phyloP scores from a whole-genome alignment of 92 coral and sea anemone genomes.

The Phenganax stokvisi region DNA sequence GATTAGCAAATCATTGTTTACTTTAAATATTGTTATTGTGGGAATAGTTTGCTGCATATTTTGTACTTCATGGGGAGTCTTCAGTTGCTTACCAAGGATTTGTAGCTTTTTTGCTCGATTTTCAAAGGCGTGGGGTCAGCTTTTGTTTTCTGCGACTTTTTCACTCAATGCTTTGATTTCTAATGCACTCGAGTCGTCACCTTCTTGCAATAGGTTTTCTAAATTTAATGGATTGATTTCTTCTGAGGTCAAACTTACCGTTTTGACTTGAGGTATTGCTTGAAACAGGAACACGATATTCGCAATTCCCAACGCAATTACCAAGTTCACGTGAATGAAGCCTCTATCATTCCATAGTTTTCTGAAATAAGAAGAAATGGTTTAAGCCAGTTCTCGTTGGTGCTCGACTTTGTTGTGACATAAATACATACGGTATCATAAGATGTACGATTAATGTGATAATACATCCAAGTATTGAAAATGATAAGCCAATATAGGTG shows the following conservation, averaged over 20 bases:
- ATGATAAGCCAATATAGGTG: slow-evolving; percentile 27
- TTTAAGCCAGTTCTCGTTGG: background rate
- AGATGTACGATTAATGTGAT: slow-evolving; percentile 29
- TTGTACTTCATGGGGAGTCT: too few species aligned
- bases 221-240: background rate
- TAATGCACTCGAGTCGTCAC: background rate
- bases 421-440: slow-evolving; percentile 22
- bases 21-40: too few species aligned
- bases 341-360: slow-evolving; percentile 31
- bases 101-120: too few species aligned
- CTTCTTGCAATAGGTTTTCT: background rate
- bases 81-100: too few species aligned
- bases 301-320: slow-evolving; percentile 27
- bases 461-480: slow-evolving; percentile 30
- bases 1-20: background rate
- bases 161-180: background rate
- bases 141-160: too few species aligned
- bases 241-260: background rate
- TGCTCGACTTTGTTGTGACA: background rate
- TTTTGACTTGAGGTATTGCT: slow-evolving; percentile 1
- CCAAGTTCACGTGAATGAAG: slow-evolving; percentile 48
- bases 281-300: slow-evolving; percentile 21
- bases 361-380: background rate
- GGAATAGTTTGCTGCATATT: too few species aligned
- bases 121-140: too few species aligned